Evolutionary conservation across 1,140 invertebrate genomes (phyloP), one percentile per base, ranked within the genome.

Genomic region (Dendroctonus ponderosae): DNA sequence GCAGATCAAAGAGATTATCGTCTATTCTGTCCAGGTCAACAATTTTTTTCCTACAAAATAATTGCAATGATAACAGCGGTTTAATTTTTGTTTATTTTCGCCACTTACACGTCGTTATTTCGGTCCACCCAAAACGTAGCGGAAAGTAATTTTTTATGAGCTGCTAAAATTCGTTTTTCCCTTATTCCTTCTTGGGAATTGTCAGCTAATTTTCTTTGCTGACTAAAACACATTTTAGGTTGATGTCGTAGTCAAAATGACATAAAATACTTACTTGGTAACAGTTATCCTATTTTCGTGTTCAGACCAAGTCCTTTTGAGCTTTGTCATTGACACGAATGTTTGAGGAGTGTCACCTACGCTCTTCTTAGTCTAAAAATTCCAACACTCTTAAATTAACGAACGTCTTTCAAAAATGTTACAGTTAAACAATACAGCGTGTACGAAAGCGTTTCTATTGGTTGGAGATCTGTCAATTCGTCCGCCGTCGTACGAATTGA

Each of bases 71-170:
- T 52, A n/a, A 52, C 8, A 52, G 2, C 50, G 9, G 12, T 12
- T 52, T 52, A 5, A 52, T 52, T 52, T 40, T 56, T 11, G 38
- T 39, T 41, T 4, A 56, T 40, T 39, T n/a, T 12, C 26, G 0
- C 6, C 7, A 62, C 62, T 72, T 70, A 73, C 71, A 65, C 66
- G 65, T 72, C 67, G 43, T 69, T 58, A 41, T 59, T 57, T 43
- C 67, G 64, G 15, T 75, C 72, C 7, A 72, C 67, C 72, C 70
- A 75, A 62, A 70, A 75, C 48, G 71, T 73, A n/a, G 51, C 69
- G 15, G 66, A 63, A 40, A 71, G 58, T 38, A 70, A 57, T 67
- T 71, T 72, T 59, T 72, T 70, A 62, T 71, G 70, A 56, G 50
- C 43, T 15, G 59, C 52, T 42, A 70, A 51, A 11, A 46, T 53